These are phyloP conservation scores for Trichomalopsis sarcophagae DNA, from an alignment of 1,140 invertebrate genomes.

Conservation along the genomic window DNA sequence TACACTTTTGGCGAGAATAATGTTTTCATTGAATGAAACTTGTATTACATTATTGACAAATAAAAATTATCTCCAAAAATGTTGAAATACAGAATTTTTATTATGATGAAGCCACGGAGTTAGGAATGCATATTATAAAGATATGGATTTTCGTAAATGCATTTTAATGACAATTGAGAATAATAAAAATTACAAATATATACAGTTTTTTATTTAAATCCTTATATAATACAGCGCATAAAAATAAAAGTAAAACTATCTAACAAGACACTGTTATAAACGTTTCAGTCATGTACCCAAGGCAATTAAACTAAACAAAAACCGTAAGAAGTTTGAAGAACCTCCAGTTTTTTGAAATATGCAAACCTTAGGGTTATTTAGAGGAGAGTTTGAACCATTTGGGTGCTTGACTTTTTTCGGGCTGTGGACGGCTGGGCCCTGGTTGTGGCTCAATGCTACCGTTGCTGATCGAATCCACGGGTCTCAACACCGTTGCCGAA, in stretches of 20 bases:
- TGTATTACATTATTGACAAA: slow-evolving; percentile 56
- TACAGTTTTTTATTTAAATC: not conserved
- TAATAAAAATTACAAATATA: not conserved
- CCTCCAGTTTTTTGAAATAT: not conserved
- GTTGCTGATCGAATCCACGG: not conserved
- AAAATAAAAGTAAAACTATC: not conserved
- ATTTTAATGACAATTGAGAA: not conserved
- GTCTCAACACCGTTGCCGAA: not conserved
- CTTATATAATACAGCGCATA: not conserved
- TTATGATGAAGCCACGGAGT: not conserved
- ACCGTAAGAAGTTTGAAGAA: not conserved
- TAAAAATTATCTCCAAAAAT: not conserved
- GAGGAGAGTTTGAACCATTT: slow-evolving; percentile 68
- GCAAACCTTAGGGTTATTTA: not conserved
- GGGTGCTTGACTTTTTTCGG: slow-evolving; percentile 63
- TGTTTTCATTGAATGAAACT: slow-evolving; percentile 30
- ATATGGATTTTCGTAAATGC: not conserved
- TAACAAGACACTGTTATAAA: not conserved
- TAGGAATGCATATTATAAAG: not conserved
- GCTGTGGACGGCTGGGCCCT: not conserved
- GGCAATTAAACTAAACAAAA: not conserved
- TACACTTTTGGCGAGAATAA: not conserved
- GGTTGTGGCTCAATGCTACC: not conserved
- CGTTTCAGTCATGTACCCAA: not conserved
- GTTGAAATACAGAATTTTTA: not conserved